Base-by-base conservation (phyloP, 2,888 invertebrate genomes). In the Lepidocyrtinus sp. region DNA sequence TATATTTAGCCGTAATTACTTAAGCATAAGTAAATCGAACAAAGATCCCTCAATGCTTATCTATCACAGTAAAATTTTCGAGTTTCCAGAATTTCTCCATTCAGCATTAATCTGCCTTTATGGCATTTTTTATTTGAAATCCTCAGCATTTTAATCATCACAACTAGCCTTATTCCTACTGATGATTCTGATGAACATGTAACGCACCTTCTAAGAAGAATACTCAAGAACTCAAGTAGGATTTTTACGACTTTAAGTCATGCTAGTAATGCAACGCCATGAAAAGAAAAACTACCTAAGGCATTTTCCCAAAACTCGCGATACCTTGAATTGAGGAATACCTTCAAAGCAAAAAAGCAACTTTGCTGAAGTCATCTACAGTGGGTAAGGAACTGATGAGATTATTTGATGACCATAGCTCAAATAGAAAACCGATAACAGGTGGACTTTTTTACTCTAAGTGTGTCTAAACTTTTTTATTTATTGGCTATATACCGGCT, bases 171-270 rank as follows among this genome's bases (percentile, higher is more conserved):
- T n/a, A n/a, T n/a, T n/a, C n/a, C n/a, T n/a, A n/a, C n/a, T n/a
- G n/a, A n/a, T n/a, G n/a, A n/a, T n/a, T n/a, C n/a, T n/a, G 50
- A 50, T 50, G 15, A 50, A n/a, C 50, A n/a, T 50, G 15, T 12
- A 50, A 50, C 17, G 50, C 15, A 12, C 50, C 50, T 50, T 50
- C 50, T 50, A 17, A 7, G 36, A n/a, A n/a, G n/a, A n/a, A n/a
- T n/a, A n/a, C n/a, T n/a, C n/a, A n/a, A n/a, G n/a, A n/a, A n/a
- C n/a, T n/a, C n/a, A n/a, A n/a, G n/a, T n/a, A n/a, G n/a, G 12
- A 15, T 50, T 50, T 50, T 50, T 50, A 50, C 50, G 50, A 50
- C 50, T 50, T 50, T 50, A 50, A 50, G 50, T 50, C 50, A 50
- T 17, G 50, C n/a, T 17, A 2, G n/a, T 2, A 7, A 50, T 50